A percentile compares a stretch with the other conserved stretches of the same genome.
phyloP scores from a whole-genome alignment of 2,888 invertebrate genomes.

The Cordilura impudica region DNA sequence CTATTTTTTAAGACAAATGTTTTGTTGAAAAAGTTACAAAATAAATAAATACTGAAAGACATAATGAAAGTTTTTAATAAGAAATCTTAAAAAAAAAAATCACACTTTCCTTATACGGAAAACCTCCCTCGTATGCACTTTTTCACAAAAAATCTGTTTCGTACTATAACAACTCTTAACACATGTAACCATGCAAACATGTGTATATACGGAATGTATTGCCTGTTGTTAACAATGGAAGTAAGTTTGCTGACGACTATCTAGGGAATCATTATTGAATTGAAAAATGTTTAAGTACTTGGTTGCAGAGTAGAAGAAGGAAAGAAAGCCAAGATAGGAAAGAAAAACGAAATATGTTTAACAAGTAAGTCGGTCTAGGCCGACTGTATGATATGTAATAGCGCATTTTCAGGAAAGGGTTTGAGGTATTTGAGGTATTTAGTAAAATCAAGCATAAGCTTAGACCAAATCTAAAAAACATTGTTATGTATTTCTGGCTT shows the following conservation, averaged over 20 bases:
- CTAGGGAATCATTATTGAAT: slow-evolving; percentile 55
- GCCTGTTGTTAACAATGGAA: slow-evolving; percentile 45
- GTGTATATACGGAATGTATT: background rate
- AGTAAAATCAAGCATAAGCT: too few species aligned
- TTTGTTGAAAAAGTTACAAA: too few species aligned
- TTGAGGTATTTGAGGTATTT: too few species aligned
- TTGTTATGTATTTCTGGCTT: too few species aligned
- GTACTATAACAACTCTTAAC: background rate
- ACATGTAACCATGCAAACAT: background rate
- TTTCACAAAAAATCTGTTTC: background rate
- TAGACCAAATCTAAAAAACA: too few species aligned
- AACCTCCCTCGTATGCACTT: background rate
- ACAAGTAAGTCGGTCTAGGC: background rate
- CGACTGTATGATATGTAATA: too few species aligned
- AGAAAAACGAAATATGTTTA: background rate
- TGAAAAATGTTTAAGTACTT: slow-evolving; percentile 51
- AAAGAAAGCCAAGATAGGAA: background rate
- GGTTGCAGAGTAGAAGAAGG: slow-evolving; percentile 33
- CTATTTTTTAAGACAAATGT: too few species aligned
- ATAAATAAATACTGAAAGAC: too few species aligned
- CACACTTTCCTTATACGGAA: too few species aligned
- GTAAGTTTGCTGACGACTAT: slow-evolving; percentile 45
- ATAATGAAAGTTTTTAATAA: too few species aligned
- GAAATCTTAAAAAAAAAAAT: too few species aligned
- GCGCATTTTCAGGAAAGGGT: too few species aligned